Evolutionary conservation across 2,888 invertebrate genomes (phyloP).

Genomic region (Epistrophe grossulariae): DNA sequence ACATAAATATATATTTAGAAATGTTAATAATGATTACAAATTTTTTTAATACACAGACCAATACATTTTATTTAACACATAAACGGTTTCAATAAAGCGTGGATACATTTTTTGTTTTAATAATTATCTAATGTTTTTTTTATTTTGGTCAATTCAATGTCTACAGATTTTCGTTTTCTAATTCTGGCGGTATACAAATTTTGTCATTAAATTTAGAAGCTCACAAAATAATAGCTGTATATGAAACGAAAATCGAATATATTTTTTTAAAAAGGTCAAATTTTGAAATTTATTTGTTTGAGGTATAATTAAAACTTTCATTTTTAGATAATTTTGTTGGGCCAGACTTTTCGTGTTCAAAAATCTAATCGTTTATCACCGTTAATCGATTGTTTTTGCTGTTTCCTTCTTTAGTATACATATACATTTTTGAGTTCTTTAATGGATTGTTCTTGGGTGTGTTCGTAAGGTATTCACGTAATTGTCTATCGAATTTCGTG

Average conservation of each 20-base stretch:
- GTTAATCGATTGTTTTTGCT: too few relatives aligned
- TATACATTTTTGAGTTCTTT: too few relatives aligned
- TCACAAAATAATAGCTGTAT: neutral
- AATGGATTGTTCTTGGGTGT: too few relatives aligned
- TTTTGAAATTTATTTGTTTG: too few relatives aligned
- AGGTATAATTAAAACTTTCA: too few relatives aligned
- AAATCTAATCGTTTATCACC: too few relatives aligned
- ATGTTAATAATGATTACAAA: conserved; percentile 1
- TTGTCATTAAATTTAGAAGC: neutral
- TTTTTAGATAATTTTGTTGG: too few relatives aligned
- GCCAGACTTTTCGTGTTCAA: too few relatives aligned
- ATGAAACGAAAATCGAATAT: neutral
- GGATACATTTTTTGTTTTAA: neutral
- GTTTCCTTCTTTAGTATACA: too few relatives aligned
- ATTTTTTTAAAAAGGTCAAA: neutral
- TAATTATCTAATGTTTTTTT: neutral
- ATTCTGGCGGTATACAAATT: neutral
- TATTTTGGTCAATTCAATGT: conserved; percentile 2
- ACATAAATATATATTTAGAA: neutral
- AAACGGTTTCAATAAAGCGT: conserved; percentile 41
- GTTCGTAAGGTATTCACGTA: too few relatives aligned
- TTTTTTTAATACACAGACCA: conserved; percentile 33
- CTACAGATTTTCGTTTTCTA: neutral
- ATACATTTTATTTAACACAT: conserved; percentile 33
- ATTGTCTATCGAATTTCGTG: too few relatives aligned